Percentiles rank a stretch among this genome's conserved stretches.
Evolutionary conservation across 2,797 vertebrate genomes (phyloP).

Genomic region (Gymnoscopelus braueri): DNA sequence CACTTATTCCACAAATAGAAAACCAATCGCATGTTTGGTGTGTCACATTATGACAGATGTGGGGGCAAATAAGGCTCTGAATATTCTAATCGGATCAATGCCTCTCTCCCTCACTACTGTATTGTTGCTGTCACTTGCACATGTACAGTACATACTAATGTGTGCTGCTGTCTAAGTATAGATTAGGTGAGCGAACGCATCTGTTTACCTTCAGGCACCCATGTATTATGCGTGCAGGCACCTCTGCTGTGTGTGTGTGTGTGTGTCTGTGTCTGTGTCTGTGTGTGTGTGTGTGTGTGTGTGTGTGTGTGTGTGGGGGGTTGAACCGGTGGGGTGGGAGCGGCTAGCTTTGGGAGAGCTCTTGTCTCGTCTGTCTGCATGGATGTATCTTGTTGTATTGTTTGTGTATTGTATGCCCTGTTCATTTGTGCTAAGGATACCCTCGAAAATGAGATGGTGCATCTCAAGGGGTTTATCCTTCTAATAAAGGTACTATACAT

Average conservation of each 20-base stretch:
- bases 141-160: slow-evolving; percentile 23
- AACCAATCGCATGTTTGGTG: slow-evolving; percentile 74
- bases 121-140: slow-evolving; percentile 9
- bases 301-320: background rate
- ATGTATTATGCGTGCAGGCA: slow-evolving; percentile 21
- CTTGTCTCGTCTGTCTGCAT: too few relatives aligned
- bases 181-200: slow-evolving; percentile 3
- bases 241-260: background rate
- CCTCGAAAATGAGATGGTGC: too few relatives aligned
- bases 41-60: slow-evolving; percentile 74
- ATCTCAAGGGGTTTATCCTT: too few relatives aligned
- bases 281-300: slow-evolving; percentile 11
- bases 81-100: slow-evolving; percentile 70
- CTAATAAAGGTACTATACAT: too few relatives aligned
- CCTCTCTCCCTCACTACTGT: slow-evolving; percentile 12
- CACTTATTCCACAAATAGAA: slow-evolving; percentile 75
- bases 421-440: too few relatives aligned
- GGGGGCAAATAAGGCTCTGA: slow-evolving; percentile 42
- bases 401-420: too few relatives aligned
- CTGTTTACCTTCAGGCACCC: slow-evolving; percentile 11
- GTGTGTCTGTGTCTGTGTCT: background rate
- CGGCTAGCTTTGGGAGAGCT: too few relatives aligned
- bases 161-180: slow-evolving; percentile 9
- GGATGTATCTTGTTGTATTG: too few relatives aligned
- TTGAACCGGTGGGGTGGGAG: too few relatives aligned